phyloP scores from a whole-genome alignment of 2,888 invertebrate genomes.

The Trissolcus brochymenae region DNA sequence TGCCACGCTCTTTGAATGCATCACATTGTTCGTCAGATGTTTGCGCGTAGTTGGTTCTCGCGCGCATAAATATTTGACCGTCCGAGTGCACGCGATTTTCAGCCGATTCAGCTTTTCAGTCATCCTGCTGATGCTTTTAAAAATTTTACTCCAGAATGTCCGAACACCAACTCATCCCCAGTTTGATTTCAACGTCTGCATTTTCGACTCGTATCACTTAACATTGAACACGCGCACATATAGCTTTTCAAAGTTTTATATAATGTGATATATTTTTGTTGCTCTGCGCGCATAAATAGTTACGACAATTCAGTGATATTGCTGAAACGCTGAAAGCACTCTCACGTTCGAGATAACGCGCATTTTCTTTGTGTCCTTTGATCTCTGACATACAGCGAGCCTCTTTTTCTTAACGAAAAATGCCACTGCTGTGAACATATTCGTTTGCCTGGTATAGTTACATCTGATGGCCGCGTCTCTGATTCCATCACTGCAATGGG shows the following conservation, averaged over 20 bases:
- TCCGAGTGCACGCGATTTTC: conserved; percentile 20
- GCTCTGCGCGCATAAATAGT: no score
- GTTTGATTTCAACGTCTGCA: conserved; percentile 3
- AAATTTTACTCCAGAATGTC: conserved; percentile 7
- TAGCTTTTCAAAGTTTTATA: no score
- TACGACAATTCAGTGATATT: no score
- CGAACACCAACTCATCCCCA: conserved; percentile 16
- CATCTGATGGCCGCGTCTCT: conserved; percentile 46
- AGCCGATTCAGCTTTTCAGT: conserved; percentile 29
- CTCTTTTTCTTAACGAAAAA: conserved; percentile 51
- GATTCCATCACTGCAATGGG: conserved; percentile 50
- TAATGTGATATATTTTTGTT: no score
- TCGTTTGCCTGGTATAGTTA: conserved; percentile 19
- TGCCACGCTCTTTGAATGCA: conserved; percentile 45
- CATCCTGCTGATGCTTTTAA: background rate
- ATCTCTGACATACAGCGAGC: conserved; percentile 20
- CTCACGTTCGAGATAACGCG: conserved; percentile 5
- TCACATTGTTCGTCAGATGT: conserved; percentile 35
- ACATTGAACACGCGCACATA: no score
- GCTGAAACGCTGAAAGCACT: no score
- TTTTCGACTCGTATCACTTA: no score
- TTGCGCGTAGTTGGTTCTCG: conserved; percentile 11
- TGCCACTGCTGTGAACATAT: conserved; percentile 32
- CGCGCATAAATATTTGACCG: conserved; percentile 47
- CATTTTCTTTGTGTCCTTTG: conserved; percentile 39